phyloP scores from a whole-genome alignment of 2,113 vertebrate genomes.

The Hyperopisus bebe region DNA sequence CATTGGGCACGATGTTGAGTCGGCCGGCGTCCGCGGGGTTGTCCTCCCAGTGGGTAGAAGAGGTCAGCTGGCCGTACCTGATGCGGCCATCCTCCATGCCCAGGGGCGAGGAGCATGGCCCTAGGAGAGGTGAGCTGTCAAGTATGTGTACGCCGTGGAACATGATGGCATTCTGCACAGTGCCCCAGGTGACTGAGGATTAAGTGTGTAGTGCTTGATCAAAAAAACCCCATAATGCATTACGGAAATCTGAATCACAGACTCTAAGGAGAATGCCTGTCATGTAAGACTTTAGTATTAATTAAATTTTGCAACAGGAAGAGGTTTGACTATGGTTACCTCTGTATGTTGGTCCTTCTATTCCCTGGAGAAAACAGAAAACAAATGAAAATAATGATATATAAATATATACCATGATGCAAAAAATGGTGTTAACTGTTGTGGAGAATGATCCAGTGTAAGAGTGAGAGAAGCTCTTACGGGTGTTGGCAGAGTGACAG shows the following conservation, averaged over 20 bases:
- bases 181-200: neutral
- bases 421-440: neutral
- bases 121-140: constrained; percentile 35
- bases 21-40: constrained; percentile 70
- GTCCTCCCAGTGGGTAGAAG: constrained; percentile 63
- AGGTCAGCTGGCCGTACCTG: constrained; percentile 65
- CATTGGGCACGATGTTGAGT: constrained; percentile 65
- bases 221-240: neutral
- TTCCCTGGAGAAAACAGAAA: constrained; percentile 35
- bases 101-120: constrained; percentile 59
- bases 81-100: constrained; percentile 69
- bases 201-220: neutral
- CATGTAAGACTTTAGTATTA: neutral
- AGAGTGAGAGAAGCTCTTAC: constrained; percentile 29
- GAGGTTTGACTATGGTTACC: constrained; percentile 33
- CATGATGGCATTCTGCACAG: neutral
- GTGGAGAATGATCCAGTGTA: neutral
- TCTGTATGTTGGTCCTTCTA: constrained; percentile 34
- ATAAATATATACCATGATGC: neutral
- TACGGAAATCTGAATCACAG: neutral
- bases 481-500: constrained; percentile 37
- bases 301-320: neutral
- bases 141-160: neutral
- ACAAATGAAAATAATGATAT: neutral
- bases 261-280: neutral